These are phyloP conservation scores for Fabriciana adippe DNA, from an alignment of 2,888 invertebrate species.

Conservation along the genomic window DNA sequence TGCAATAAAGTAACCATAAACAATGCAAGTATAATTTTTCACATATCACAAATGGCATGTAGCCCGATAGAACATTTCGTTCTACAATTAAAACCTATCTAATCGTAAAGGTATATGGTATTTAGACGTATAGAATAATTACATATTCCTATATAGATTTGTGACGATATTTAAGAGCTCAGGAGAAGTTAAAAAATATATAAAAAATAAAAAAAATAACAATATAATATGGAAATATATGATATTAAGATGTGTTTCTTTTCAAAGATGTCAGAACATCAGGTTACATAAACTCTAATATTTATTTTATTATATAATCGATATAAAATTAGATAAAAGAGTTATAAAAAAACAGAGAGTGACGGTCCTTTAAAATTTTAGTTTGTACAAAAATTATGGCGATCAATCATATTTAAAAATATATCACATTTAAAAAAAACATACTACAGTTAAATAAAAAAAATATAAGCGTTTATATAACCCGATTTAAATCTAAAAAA, in stretches of 20 bases:
- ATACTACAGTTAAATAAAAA: too few species aligned
- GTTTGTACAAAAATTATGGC: slow-evolving; percentile 1
- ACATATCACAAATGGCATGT: slow-evolving; percentile 56
- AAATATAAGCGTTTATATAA: too few species aligned
- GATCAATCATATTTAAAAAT: background rate
- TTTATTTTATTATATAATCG: too few species aligned
- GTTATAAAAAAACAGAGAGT: too few species aligned
- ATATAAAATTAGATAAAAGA: too few species aligned
- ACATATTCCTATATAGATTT: slow-evolving; percentile 31
- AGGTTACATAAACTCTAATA: too few species aligned
- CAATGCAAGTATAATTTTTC: slow-evolving; percentile 32
- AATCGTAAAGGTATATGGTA: background rate
- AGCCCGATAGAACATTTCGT: slow-evolving; percentile 61
- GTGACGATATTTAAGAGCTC: slow-evolving; percentile 29
- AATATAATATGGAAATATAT: background rate
- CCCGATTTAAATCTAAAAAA: background rate
- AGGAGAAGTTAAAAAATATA: slow-evolving; percentile 15
- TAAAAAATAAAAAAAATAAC: background rate
- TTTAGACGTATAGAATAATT: slow-evolving; percentile 8
- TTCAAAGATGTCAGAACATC: too few species aligned
- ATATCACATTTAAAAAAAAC: too few species aligned
- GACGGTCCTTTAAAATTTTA: too few species aligned
- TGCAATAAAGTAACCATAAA: slow-evolving; percentile 36
- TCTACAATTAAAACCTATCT: slow-evolving; percentile 42
- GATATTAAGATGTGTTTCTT: too few species aligned